Conservation (phyloP, 1,140 invertebrate species). For the Pseudobourletiella spinata region DNA sequence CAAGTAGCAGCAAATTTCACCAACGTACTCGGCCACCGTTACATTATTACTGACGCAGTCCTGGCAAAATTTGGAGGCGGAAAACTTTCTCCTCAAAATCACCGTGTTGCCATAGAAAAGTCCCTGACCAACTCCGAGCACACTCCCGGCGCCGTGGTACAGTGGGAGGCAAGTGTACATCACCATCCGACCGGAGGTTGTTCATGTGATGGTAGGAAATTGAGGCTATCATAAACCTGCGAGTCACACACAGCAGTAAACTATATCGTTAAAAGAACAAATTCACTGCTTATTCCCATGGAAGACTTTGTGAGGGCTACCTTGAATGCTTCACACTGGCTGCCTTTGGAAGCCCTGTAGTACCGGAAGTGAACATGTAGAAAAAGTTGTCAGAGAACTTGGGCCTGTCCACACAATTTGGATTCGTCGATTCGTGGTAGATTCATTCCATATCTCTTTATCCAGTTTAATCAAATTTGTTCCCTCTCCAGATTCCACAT, state of each 20-base stretch:
- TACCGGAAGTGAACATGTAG: slow-evolving; percentile 28
- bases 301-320: no score
- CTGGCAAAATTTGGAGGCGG: slow-evolving; percentile 63
- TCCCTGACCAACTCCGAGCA: slow-evolving; percentile 53
- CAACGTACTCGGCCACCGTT: slow-evolving; percentile 92
- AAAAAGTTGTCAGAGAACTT: no score
- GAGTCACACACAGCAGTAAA: no score
- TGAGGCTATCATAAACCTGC: slow-evolving; percentile 67
- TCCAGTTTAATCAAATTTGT: no score
- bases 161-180: slow-evolving; percentile 55
- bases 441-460: no score
- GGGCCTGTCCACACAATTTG: no score
- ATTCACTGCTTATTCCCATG: no score
- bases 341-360: slow-evolving; percentile 29
- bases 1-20: slow-evolving; percentile 97
- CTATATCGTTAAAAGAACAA: no score
- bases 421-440: no score
- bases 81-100: slow-evolving; percentile 62
- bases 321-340: slow-evolving; percentile 25
- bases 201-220: slow-evolving; percentile 54
- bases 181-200: slow-evolving; percentile 43
- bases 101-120: slow-evolving; percentile 53
- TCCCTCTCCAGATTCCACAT: no score
- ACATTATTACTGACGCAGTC: slow-evolving; percentile 92
- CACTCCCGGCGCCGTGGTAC: slow-evolving; percentile 58